Conservation (phyloP, 1,140 invertebrate genomes). For the Drusus annulatus region DNA sequence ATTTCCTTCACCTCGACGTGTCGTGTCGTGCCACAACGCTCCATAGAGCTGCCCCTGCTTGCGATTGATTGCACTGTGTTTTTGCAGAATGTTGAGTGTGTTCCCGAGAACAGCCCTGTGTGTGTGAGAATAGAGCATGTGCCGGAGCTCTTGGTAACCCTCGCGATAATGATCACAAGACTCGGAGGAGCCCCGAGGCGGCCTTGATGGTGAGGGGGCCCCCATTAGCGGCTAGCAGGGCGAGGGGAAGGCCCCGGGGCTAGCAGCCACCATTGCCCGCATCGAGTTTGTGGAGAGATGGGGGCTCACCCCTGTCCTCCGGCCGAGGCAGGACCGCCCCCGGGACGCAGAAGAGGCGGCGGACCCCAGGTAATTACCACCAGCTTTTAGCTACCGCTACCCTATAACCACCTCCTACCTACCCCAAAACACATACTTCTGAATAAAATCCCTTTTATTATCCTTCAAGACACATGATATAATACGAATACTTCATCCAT, state of each 20-base stretch:
- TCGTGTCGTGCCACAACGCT: not conserved
- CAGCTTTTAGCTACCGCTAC: too few species aligned
- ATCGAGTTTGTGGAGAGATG: slow-evolving; percentile 96
- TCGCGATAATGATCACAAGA: slow-evolving; percentile 47
- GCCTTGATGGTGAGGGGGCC: slow-evolving; percentile 47
- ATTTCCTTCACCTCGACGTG: slow-evolving; percentile 31
- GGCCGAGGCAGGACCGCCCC: slow-evolving; percentile 93
- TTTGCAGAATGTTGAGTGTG: slow-evolving; percentile 15
- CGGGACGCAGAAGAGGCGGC: slow-evolving; percentile 78
- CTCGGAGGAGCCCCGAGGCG: slow-evolving; percentile 35
- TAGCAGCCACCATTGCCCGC: slow-evolving; percentile 89
- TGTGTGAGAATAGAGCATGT: not conserved
- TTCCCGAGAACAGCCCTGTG: not conserved
- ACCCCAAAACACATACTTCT: too few species aligned
- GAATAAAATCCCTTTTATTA: too few species aligned
- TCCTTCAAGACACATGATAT: too few species aligned
- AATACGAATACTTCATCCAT: too few species aligned
- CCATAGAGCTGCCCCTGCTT: not conserved
- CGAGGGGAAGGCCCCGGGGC: slow-evolving; percentile 60
- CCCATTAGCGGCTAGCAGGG: slow-evolving; percentile 58
- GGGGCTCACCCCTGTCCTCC: slow-evolving; percentile 95
- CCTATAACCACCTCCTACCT: too few species aligned
- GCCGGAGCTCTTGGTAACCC: not conserved
- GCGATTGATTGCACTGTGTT: not conserved
- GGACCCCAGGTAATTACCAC: slow-evolving; percentile 74